These are phyloP conservation scores for Hirudo medicinalis DNA, from an alignment of 1,140 invertebrate species.

Conservation along the genomic window DNA sequence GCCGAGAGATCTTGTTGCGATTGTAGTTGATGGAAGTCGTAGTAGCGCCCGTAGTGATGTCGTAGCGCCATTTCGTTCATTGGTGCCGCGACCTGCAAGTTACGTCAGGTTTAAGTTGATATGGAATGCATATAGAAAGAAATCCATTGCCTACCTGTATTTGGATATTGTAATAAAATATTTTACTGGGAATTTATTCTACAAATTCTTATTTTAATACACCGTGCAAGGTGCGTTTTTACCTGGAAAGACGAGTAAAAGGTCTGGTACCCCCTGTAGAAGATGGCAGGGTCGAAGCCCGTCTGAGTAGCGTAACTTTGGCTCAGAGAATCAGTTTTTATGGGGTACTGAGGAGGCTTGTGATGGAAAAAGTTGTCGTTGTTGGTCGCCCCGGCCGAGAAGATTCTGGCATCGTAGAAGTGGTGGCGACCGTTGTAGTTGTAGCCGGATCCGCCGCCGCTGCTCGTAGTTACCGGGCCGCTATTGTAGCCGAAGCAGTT, in stretches of 20 bases:
- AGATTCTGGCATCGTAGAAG: too few relatives aligned
- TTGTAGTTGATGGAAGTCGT: conserved; percentile 11
- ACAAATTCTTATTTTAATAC: too few relatives aligned
- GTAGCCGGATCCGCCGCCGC: neutral
- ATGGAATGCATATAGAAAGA: too few relatives aligned
- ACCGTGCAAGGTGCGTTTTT: neutral
- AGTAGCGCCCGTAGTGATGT: neutral
- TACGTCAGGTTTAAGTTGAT: too few relatives aligned
- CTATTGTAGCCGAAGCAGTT: conserved; percentile 5
- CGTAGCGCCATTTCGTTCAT: neutral
- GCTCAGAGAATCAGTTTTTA: neutral
- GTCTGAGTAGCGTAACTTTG: neutral
- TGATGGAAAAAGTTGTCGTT: conserved; percentile 7
- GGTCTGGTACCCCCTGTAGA: conserved; percentile 2
- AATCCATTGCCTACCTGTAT: too few relatives aligned
- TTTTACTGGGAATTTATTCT: too few relatives aligned
- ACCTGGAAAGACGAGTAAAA: conserved; percentile 8
- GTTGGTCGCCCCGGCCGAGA: neutral
- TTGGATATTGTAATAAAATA: too few relatives aligned
- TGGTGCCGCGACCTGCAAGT: too few relatives aligned
- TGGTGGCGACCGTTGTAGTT: neutral
- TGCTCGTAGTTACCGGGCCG: neutral
- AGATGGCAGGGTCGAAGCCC: neutral
- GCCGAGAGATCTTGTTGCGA: neutral
- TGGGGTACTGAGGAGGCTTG: neutral